These are phyloP conservation scores for Orgyia antiqua DNA, from an alignment of 2,888 invertebrate genomes.

Conservation along the genomic window DNA sequence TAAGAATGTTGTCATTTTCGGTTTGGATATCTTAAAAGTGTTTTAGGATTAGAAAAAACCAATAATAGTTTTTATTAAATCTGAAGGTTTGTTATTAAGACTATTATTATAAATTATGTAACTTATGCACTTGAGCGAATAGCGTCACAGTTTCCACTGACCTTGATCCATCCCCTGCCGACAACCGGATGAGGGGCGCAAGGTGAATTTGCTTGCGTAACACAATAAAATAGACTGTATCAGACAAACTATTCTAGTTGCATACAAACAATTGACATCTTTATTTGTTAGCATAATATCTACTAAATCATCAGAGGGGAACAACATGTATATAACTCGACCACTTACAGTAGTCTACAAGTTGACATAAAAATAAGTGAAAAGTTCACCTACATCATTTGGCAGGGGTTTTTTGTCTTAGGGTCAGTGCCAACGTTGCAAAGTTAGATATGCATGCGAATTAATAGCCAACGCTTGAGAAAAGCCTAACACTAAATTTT, in stretches of 20 bases:
- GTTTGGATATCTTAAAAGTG: too few species aligned
- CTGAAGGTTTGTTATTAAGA: too few species aligned
- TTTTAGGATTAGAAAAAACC: too few species aligned
- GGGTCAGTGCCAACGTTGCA: slow-evolving; percentile 45
- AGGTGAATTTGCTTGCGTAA: slow-evolving; percentile 40
- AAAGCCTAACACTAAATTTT: slow-evolving; percentile 50
- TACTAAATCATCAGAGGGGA: slow-evolving; percentile 39
- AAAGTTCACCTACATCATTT: slow-evolving; percentile 33
- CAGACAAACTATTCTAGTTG: slow-evolving; percentile 23
- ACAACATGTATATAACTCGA: slow-evolving; percentile 36
- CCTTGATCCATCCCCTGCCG: slow-evolving; percentile 42
- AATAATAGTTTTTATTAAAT: too few species aligned
- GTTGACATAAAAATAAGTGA: slow-evolving; percentile 17
- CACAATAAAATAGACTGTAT: slow-evolving; percentile 30
- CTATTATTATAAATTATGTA: slow-evolving; percentile 41
- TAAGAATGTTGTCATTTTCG: too few species aligned
- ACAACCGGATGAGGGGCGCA: slow-evolving; percentile 39
- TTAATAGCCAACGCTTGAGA: slow-evolving; percentile 28
- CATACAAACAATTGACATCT: slow-evolving; percentile 39
- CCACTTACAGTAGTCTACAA: slow-evolving; percentile 33
- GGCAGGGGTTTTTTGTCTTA: slow-evolving; percentile 30
- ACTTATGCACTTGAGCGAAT: slow-evolving; percentile 24
- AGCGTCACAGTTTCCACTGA: slow-evolving; percentile 36
- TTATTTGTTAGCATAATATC: slow-evolving; percentile 32
- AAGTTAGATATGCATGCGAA: slow-evolving; percentile 50